Evolutionary conservation across 2,113 vertebrate species (phyloP), one percentile per base, ranked within the genome.

Genomic region (Phycodurus eques): DNA sequence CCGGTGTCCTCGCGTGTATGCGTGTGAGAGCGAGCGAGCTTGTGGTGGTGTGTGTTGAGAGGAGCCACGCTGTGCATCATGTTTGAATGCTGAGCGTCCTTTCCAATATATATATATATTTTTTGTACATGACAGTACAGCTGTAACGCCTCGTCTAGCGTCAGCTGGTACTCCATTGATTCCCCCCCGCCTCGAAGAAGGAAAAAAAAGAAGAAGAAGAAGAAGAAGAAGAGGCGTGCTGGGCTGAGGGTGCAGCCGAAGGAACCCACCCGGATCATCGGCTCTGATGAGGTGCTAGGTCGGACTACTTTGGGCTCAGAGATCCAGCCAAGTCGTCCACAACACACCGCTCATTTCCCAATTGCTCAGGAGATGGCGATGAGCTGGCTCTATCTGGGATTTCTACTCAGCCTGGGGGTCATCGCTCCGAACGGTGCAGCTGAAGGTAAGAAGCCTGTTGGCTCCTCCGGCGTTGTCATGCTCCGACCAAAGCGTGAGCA

Each of bases 301-400:
- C 80, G 76, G 77, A 69, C 75, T 72, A 59, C 44, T 75, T 89
- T 70, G 83, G 57, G 84, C 77, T 61, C 46, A 79, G 65, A 82
- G 80, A 88, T 80, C 77, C 75, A 46, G 79, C 69, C 88, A 90
- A 89, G 90, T 89, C 87, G 84, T 75, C 6, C 59, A 6, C 31
- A 14, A 20, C 47, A 9, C 81, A 77, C 70, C 72, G 63, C 84
- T 88, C 77, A 65, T 76, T 88, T 81, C 5, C 59, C 79, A 68
- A 85, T 91, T 86, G 88, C 84, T 88, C 87, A 64, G 89, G 91
- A 92, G 90, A 83, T 92, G 89, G 88, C 90, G 81, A 84, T 88
- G 78, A 88, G 88, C 81, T 86, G 85, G 88, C 35, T 93, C 86
- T 87, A 64, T 89, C 60, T 92, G 80, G 92, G 90, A 89, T 88